phyloP scores from a whole-genome alignment of 1,140 invertebrate genomes.

The Drosophila azteca region DNA sequence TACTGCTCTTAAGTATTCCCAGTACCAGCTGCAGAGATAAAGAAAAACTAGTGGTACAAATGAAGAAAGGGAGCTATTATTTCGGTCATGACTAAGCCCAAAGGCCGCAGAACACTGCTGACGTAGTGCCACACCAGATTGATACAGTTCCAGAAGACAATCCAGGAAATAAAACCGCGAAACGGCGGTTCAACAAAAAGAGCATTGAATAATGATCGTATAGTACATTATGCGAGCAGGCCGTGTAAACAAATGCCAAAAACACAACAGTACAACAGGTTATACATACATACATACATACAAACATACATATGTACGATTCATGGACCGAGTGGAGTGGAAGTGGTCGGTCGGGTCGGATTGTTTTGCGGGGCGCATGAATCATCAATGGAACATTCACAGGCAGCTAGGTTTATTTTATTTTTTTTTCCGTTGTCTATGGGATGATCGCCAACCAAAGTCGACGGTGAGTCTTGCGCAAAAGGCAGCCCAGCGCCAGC shows the following conservation, averaged over 20 bases:
- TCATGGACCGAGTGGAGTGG: slow-evolving; percentile 71
- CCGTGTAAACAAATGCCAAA: slow-evolving; percentile 73
- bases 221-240: slow-evolving; percentile 57
- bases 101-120: slow-evolving; percentile 1
- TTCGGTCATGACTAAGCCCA: slow-evolving; percentile 59
- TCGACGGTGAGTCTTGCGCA: slow-evolving; percentile 26
- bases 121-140: slow-evolving; percentile 35
- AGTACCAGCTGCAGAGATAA: slow-evolving; percentile 58
- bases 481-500: slow-evolving; percentile 25
- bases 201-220: slow-evolving; percentile 66
- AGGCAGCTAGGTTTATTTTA: not conserved
- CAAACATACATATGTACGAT: slow-evolving; percentile 31
- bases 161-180: slow-evolving; percentile 60
- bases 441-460: no score
- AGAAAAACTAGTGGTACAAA: not conserved
- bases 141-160: slow-evolving; percentile 44
- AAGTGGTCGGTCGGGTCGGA: slow-evolving; percentile 31
- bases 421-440: slow-evolving; percentile 16
- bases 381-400: slow-evolving; percentile 15
- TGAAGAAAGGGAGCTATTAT: slow-evolving; percentile 21
- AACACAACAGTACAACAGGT: slow-evolving; percentile 71
- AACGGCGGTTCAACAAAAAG: slow-evolving; percentile 46
- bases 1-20: no score
- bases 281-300: slow-evolving; percentile 36
- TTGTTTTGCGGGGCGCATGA: slow-evolving; percentile 5